These are phyloP conservation scores for Parelbella ahira DNA, from an alignment of 2,888 invertebrate species.

Conservation along the genomic window DNA sequence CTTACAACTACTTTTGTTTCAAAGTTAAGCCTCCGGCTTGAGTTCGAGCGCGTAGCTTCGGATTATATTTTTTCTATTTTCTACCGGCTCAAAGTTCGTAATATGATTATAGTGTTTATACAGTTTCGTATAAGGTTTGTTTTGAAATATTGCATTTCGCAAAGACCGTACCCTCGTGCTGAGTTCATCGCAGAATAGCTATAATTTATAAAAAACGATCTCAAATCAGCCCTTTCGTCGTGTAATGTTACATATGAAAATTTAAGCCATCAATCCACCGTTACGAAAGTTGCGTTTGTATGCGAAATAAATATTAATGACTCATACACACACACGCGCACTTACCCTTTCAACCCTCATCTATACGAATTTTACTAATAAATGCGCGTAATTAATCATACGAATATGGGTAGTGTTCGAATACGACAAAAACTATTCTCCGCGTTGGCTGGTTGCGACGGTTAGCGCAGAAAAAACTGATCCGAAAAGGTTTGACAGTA, in stretches of 20 bases:
- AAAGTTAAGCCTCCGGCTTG: too few relatives aligned
- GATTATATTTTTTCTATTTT: too few relatives aligned
- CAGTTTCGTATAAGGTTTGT: too few relatives aligned
- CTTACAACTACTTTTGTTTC: too few relatives aligned
- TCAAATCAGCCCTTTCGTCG: conserved; percentile 6
- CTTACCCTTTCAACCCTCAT: conserved; percentile 70
- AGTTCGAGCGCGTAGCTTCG: too few relatives aligned
- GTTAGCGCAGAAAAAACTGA: conserved; percentile 2
- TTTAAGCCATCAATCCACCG: conserved; percentile 40
- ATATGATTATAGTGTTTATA: too few relatives aligned
- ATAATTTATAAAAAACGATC: conserved; percentile 7
- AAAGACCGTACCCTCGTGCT: too few relatives aligned
- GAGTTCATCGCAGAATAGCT: too few relatives aligned
- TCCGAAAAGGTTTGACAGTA: conserved; percentile 1
- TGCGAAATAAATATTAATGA: conserved; percentile 74
- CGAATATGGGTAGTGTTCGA: conserved; percentile 47
- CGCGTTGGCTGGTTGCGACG: conserved; percentile 6
- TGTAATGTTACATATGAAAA: conserved; percentile 38
- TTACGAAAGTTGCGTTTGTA: conserved; percentile 39
- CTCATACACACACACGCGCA: conserved; percentile 43
- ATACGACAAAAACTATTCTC: conserved; percentile 25
- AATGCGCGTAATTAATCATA: conserved; percentile 77
- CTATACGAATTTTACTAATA: conserved; percentile 67
- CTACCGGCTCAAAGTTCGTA: too few relatives aligned
- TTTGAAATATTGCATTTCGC: too few relatives aligned